A percentile compares a stretch with the other conserved stretches of the same genome.
Conservation (phyloP, 2,797 vertebrate genomes). For the Acropternis orthonyx region DNA sequence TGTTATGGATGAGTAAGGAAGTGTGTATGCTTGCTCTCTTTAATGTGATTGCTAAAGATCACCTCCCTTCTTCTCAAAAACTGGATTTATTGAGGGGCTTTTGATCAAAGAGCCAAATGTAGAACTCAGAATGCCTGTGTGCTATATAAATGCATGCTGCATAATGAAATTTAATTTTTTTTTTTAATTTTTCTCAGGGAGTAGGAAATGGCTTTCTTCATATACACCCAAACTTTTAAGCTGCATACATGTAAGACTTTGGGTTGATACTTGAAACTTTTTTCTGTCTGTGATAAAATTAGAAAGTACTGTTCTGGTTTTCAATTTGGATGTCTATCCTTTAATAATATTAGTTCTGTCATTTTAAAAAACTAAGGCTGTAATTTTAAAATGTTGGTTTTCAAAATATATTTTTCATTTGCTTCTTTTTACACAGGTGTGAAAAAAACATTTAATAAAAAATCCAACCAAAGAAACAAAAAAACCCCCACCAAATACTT, state of each 20-base stretch:
- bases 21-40: not conserved
- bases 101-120: not conserved
- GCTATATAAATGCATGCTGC: not conserved
- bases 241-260: not conserved
- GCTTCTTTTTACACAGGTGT: not conserved
- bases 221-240: not conserved
- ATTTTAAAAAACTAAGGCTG: not conserved
- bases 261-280: not conserved
- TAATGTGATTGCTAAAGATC: not conserved
- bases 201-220: not conserved
- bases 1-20: not conserved
- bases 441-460: not conserved
- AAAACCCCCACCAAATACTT: not conserved
- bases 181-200: not conserved
- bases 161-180: not conserved
- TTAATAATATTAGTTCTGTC: not conserved
- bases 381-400: not conserved
- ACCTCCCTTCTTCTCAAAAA: not conserved
- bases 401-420: not conserved
- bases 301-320: not conserved
- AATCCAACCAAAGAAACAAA: not conserved
- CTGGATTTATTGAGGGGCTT: not conserved
- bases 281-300: not conserved
- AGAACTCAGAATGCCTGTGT: not conserved
- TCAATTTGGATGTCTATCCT: not conserved